Evolutionary conservation across 92 coral and sea anemone species (phyloP).

Genomic region (Phymanthus crucifer): DNA sequence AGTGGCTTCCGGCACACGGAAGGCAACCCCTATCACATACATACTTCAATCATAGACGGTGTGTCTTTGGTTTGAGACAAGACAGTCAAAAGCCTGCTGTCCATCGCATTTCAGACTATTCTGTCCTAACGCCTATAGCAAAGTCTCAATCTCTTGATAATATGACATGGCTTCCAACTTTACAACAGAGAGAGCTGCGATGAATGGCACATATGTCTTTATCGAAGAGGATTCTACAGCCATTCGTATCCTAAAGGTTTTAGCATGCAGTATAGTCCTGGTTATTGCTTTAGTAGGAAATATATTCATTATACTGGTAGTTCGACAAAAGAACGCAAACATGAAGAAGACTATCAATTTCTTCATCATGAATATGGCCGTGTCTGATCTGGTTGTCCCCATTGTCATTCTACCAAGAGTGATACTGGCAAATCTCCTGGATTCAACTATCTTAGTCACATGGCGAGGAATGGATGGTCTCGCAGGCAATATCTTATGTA

Average conservation of each 20-base stretch:
- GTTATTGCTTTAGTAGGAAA: conserved; percentile 27
- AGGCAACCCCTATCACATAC: background rate
- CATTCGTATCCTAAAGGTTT: conserved; percentile 22
- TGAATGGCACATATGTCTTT: background rate
- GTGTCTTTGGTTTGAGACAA: background rate
- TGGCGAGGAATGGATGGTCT: conserved; percentile 5
- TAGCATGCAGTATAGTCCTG: conserved; percentile 22
- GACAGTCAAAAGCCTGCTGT: background rate
- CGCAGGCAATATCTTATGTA: conserved; percentile 1
- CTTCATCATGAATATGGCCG: conserved; percentile 37
- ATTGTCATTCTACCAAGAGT: conserved; percentile 13
- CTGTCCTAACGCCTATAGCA: too few species aligned
- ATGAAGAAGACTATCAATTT: conserved; percentile 29
- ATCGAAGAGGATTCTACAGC: conserved; percentile 4
- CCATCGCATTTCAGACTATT: background rate
- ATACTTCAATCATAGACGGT: background rate
- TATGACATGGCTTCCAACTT: background rate
- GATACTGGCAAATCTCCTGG: conserved; percentile 20
- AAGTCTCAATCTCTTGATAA: too few species aligned
- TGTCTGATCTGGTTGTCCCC: conserved; percentile 25
- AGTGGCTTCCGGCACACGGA: background rate
- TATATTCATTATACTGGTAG: conserved; percentile 16
- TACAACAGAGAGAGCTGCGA: background rate
- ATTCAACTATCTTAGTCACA: background rate
- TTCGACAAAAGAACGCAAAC: conserved; percentile 18